Conservation (phyloP, 2,888 invertebrate genomes). For the Papilio demoleus region DNA sequence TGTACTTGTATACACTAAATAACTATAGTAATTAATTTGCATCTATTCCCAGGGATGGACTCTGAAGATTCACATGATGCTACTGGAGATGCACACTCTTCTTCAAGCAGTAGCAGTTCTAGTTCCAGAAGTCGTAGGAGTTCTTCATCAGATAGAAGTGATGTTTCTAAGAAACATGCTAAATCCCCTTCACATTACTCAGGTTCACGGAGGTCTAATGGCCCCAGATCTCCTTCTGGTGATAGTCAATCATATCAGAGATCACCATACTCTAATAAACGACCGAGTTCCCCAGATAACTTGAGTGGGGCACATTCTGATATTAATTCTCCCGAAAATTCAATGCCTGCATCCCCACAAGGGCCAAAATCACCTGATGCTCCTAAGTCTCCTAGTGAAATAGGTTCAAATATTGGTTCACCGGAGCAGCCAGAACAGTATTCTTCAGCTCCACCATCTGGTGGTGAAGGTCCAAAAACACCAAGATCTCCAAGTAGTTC, state of each 20-base stretch:
- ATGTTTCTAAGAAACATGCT: slow-evolving; percentile 67
- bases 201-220: slow-evolving; percentile 51
- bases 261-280: slow-evolving; percentile 53
- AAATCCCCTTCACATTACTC: slow-evolving; percentile 65
- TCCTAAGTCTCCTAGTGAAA: slow-evolving; percentile 71
- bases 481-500: slow-evolving; percentile 69
- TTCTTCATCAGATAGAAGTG: slow-evolving; percentile 72
- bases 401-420: slow-evolving; percentile 56
- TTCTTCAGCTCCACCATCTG: slow-evolving; percentile 59
- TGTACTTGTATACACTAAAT: slow-evolving; percentile 35
- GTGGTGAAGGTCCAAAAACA: slow-evolving; percentile 70
- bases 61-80: slow-evolving; percentile 85
- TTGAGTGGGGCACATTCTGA: slow-evolving; percentile 75
- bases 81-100: slow-evolving; percentile 68
- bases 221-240: slow-evolving; percentile 61
- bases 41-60: slow-evolving; percentile 82
- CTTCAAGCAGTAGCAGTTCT: slow-evolving; percentile 79
- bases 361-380: slow-evolving; percentile 77
- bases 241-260: slow-evolving; percentile 51
- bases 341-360: slow-evolving; percentile 67
- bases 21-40: slow-evolving; percentile 50
- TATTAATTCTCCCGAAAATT: slow-evolving; percentile 78
- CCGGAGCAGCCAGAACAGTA: slow-evolving; percentile 60
- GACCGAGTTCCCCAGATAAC: slow-evolving; percentile 67
- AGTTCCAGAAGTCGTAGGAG: slow-evolving; percentile 74